These are phyloP conservation scores for Apotomis capreana DNA, from an alignment of 2,888 invertebrate species.

Conservation along the genomic window DNA sequence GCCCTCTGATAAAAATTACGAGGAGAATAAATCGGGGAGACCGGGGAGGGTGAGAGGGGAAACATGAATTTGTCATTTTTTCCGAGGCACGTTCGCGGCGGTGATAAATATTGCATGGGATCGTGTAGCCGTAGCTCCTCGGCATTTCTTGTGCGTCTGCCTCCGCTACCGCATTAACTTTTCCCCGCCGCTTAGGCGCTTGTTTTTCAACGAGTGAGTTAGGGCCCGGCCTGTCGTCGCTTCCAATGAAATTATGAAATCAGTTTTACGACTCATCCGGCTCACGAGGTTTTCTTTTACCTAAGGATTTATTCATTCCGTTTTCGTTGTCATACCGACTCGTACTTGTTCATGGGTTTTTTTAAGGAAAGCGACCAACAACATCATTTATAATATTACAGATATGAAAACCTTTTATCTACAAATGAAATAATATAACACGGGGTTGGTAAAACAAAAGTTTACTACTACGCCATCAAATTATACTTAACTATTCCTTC, in stretches of 20 bases:
- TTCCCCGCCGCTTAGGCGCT: constrained; percentile 67
- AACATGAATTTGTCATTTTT: constrained; percentile 83
- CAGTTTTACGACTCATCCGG: constrained; percentile 75
- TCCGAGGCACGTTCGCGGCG: constrained; percentile 78
- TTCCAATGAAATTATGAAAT: constrained; percentile 78
- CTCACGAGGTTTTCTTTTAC: constrained; percentile 62
- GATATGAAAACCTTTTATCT: neutral
- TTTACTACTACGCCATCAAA: neutral
- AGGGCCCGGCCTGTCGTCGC: constrained; percentile 71
- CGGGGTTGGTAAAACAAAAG: neutral
- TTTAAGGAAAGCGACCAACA: neutral
- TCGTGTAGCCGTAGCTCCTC: constrained; percentile 59
- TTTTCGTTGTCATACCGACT: constrained; percentile 37
- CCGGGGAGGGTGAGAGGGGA: constrained; percentile 58
- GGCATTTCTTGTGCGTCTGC: constrained; percentile 62
- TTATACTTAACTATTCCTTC: constrained; percentile 22
- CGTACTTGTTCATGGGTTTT: constrained; percentile 9
- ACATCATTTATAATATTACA: neutral
- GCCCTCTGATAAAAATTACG: constrained; percentile 80
- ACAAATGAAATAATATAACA: neutral
- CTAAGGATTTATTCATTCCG: constrained; percentile 48
- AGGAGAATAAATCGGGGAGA: constrained; percentile 73
- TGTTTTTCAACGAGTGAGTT: constrained; percentile 75
- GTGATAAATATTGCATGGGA: constrained; percentile 82
- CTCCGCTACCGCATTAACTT: constrained; percentile 65